Conservation (phyloP, 2,797 vertebrate species). For the Corythornis leucogaster region DNA sequence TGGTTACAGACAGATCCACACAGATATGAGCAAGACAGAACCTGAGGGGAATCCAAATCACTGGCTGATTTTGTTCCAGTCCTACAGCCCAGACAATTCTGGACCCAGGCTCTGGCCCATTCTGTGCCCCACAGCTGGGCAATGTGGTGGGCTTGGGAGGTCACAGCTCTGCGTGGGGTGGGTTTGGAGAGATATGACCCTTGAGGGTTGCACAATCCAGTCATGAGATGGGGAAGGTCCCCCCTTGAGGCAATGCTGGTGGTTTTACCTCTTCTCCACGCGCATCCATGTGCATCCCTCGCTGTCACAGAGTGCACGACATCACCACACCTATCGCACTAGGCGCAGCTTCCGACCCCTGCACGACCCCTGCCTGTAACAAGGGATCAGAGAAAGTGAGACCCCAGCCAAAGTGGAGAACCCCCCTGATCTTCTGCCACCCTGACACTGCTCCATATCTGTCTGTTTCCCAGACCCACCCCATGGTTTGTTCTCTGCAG, state of each 20-base stretch:
- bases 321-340: fast-evolving
- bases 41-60: background rate
- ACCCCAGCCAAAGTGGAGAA: background rate
- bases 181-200: background rate
- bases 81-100: background rate
- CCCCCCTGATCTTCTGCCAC: background rate
- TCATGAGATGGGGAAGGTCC: background rate
- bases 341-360: background rate
- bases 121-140: background rate
- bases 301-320: background rate
- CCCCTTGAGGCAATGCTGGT: background rate
- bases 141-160: fast-evolving
- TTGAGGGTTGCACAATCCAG: background rate
- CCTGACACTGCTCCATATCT: background rate
- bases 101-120: fast-evolving
- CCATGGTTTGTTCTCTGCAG: background rate
- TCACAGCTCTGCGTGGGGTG: fast-evolving
- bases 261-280: slow-evolving; percentile 32
- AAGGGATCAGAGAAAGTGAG: background rate
- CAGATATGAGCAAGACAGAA: background rate
- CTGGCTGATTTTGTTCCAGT: background rate
- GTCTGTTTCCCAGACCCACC: background rate
- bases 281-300: background rate
- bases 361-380: background rate
- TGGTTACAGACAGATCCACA: background rate